These are phyloP conservation scores for Neopipo cinnamomea DNA, from an alignment of 2,113 vertebrate genomes.

Conservation along the genomic window DNA sequence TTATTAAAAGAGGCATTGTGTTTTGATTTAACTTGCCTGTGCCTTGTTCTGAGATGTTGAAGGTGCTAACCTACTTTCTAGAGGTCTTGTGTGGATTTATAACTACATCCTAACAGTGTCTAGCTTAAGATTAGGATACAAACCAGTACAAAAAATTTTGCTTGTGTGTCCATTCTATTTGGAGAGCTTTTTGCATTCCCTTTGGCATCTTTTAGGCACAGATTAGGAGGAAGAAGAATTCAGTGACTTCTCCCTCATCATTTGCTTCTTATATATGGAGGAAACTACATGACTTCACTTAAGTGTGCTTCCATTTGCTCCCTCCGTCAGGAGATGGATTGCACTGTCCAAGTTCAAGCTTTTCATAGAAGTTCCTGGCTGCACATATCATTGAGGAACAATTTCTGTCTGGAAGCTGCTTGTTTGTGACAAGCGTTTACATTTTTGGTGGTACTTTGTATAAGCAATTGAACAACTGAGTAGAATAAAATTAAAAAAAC, in stretches of 20 bases:
- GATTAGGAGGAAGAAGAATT: background rate
- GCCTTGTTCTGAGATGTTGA: background rate
- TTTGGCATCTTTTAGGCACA: background rate
- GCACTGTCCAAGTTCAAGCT: background rate
- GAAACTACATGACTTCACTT: background rate
- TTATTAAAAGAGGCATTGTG: background rate
- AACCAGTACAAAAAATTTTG: background rate
- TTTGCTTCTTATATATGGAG: background rate
- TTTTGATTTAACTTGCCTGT: slow-evolving; percentile 1
- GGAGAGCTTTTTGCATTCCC: background rate
- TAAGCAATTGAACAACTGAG: background rate
- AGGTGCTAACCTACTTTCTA: background rate
- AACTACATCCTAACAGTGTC: background rate
- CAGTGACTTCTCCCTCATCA: background rate
- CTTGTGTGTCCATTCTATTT: background rate
- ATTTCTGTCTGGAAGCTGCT: background rate
- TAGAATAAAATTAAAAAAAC: background rate
- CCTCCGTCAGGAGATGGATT: background rate
- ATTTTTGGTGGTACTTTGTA: background rate
- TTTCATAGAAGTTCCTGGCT: background rate
- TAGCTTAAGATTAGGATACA: background rate
- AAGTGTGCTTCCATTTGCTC: background rate
- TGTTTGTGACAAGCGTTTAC: background rate
- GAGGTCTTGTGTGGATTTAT: background rate
- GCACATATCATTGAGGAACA: background rate